These are phyloP conservation scores for Drosophila santomea DNA, from an alignment of 1,140 invertebrate genomes.

Conservation along the genomic window DNA sequence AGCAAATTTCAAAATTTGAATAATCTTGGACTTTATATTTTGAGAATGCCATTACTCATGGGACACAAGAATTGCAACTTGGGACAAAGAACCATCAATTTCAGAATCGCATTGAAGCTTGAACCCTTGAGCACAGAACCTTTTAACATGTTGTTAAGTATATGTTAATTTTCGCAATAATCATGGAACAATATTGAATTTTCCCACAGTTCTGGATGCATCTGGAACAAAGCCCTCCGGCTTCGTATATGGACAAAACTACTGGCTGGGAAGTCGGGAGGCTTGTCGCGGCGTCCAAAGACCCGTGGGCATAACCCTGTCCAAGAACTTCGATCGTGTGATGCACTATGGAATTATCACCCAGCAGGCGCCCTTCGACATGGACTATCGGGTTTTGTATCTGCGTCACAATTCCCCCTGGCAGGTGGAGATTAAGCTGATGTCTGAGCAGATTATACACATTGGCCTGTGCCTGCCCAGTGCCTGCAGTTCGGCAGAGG, in stretches of 20 bases:
- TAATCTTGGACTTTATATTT: neutral
- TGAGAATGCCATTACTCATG: no score
- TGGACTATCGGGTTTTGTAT: slow-evolving; percentile 80
- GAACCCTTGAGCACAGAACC: neutral
- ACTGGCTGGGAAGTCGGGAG: slow-evolving; percentile 81
- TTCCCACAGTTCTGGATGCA: slow-evolving; percentile 73
- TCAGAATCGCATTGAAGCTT: neutral
- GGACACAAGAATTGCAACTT: neutral
- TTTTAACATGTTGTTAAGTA: neutral
- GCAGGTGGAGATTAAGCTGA: slow-evolving; percentile 84
- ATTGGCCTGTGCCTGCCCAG: slow-evolving; percentile 79
- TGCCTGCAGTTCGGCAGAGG: slow-evolving; percentile 64
- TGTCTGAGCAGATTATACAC: slow-evolving; percentile 83
- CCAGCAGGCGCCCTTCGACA: slow-evolving; percentile 75
- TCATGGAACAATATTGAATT: neutral
- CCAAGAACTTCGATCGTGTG: slow-evolving; percentile 76
- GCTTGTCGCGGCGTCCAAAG: slow-evolving; percentile 71
- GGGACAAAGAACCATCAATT: neutral
- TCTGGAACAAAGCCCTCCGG: slow-evolving; percentile 78
- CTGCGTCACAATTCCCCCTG: slow-evolving; percentile 80
- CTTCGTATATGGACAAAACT: slow-evolving; percentile 83
- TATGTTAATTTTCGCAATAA: neutral
- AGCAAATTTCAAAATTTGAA: neutral
- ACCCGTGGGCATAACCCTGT: slow-evolving; percentile 77
- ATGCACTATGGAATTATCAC: slow-evolving; percentile 81